Conservation (phyloP, 1,140 invertebrate species). For the Agrilus planipennis region DNA sequence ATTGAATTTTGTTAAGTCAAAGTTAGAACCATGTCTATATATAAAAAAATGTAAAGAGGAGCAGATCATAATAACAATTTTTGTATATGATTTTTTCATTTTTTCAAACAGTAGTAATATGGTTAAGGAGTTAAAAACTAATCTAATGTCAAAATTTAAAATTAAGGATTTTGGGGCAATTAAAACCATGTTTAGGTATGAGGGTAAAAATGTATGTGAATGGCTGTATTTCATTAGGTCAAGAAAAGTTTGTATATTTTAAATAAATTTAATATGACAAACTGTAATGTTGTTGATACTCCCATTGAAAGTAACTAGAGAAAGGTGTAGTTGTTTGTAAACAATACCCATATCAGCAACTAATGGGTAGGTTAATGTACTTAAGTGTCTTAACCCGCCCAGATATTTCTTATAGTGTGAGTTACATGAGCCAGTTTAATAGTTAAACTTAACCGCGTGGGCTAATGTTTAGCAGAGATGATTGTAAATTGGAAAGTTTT, state of each 20-base stretch:
- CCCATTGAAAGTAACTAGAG: conserved; percentile 3
- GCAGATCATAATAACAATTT: conserved; percentile 4
- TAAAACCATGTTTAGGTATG: conserved; percentile 1
- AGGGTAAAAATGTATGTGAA: not conserved
- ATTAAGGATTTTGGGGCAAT: conserved; percentile 4
- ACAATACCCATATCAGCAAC: too few relatives aligned
- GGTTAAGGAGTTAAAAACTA: not conserved
- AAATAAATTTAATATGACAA: conserved; percentile 7
- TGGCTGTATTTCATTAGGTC: not conserved
- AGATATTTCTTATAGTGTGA: conserved; percentile 4
- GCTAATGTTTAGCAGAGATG: conserved; percentile 15
- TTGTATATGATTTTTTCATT: conserved; percentile 10
- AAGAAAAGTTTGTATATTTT: conserved; percentile 5
- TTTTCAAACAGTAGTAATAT: conserved; percentile 7
- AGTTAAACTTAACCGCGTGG: conserved; percentile 19
- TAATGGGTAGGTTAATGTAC: too few relatives aligned
- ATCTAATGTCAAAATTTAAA: conserved; percentile 5
- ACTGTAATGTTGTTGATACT: conserved; percentile 6
- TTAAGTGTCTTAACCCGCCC: too few relatives aligned
- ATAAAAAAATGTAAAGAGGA: conserved; percentile 6
- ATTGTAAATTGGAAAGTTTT: conserved; percentile 7
- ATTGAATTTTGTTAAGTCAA: conserved; percentile 17
- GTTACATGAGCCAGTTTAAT: conserved; percentile 8
- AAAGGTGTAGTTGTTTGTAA: conserved; percentile 2
- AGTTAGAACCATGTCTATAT: conserved; percentile 29